Evolutionary conservation across 2,113 vertebrate species (phyloP), one percentile per base, ranked within the genome.

Genomic region (Orientallactaga bullata): DNA sequence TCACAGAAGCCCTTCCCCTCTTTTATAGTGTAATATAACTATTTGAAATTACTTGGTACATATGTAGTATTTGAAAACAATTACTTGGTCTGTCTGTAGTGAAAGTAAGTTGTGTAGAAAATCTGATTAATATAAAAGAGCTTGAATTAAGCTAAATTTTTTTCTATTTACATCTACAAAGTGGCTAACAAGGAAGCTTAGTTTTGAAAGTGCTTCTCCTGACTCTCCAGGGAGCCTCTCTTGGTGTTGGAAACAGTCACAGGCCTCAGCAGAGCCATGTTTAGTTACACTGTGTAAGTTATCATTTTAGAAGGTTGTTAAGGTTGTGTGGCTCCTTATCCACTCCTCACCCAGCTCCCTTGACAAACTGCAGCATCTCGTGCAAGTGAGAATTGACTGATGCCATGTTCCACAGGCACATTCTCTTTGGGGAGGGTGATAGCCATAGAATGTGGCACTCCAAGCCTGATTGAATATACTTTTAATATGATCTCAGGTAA

Each of bases 21-120:
- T 82, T 88, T 82, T 92, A 51, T 68, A 92, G 85, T 91, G 51
- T 89, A 78, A 87, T 95, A 66, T 20, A 63, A n/a, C 13, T 85
- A 69, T 80, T 78, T 81, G 32, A 77, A 81, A 58, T 61, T 90
- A 82, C 47, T 94, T 88, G 86, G 6, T 89, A 85, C 94, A 74
- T 65, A 74, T 35, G 16, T 0, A 69, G 6, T 89, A 86, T 51
- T 91, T 90, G 37, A 86, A 95, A 88, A 78, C 83, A 95, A 77
- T 35, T 84, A 92, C 5, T 93, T 83, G 13, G 4, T 74, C 47
- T 73, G 1, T 69, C 35, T 78, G 7, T 87, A 30, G 61, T 89
- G 79, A 80, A 89, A 63, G 58, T 78, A 84, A 51, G 26, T 82
- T 68, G 3, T 85, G 1, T 5, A 85, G 68, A 47, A 74, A 69